Evolutionary conservation across 2,888 invertebrate species (phyloP).

Genomic region (Fabriciana adippe): DNA sequence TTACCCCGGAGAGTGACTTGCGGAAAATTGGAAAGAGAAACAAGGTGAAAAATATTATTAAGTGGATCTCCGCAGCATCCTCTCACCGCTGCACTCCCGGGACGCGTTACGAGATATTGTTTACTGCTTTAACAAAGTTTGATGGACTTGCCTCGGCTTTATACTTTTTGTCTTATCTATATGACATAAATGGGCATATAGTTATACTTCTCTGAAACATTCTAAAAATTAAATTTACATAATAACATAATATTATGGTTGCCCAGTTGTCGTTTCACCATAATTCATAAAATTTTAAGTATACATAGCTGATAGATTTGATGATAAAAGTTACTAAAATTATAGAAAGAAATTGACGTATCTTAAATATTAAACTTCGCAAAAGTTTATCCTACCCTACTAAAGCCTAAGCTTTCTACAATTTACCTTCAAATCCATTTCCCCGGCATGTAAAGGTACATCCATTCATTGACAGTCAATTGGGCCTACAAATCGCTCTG

Average conservation of each 20-base stretch:
- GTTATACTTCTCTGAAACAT: no score
- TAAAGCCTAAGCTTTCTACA: neutral
- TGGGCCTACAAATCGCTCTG: conserved; percentile 69
- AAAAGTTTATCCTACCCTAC: neutral
- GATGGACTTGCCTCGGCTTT: neutral
- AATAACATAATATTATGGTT: no score
- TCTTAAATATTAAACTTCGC: no score
- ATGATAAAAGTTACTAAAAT: neutral
- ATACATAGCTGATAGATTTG: no score
- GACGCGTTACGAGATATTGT: conserved; percentile 26
- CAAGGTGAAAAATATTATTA: conserved; percentile 83
- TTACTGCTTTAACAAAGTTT: conserved; percentile 19
- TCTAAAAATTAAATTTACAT: no score
- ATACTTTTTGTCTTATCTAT: neutral
- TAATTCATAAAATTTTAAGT: no score
- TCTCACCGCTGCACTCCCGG: conserved; percentile 43
- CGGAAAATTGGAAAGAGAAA: conserved; percentile 82
- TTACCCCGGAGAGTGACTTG: conserved; percentile 81
- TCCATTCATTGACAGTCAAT: conserved; percentile 76
- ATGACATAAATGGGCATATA: no score
- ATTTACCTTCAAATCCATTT: conserved; percentile 22
- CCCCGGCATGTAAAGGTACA: conserved; percentile 46
- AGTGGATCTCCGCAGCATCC: conserved; percentile 69
- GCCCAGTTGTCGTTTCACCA: no score
- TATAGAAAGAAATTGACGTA: neutral